phyloP scores from a whole-genome alignment of 2,888 invertebrate genomes.

The Bellardia pandia region DNA sequence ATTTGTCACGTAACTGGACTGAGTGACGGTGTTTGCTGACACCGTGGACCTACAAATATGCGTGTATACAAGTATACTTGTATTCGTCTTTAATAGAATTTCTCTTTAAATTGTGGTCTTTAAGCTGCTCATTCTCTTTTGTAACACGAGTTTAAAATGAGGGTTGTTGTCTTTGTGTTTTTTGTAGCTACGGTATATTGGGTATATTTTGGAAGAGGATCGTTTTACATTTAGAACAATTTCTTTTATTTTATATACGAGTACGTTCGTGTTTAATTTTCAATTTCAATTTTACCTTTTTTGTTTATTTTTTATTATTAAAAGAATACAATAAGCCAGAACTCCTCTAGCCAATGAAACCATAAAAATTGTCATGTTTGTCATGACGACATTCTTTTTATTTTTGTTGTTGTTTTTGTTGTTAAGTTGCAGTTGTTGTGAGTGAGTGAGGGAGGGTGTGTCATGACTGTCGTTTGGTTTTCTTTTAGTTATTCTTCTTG shows the following conservation, averaged over 20 bases:
- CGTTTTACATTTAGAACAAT: conserved; percentile 48
- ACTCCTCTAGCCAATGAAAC: conserved; percentile 59
- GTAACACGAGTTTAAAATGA: conserved; percentile 69
- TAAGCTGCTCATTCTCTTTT: conserved; percentile 43
- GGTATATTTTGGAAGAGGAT: conserved; percentile 23
- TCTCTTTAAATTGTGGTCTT: conserved; percentile 31
- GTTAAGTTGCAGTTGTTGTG: conserved; percentile 4
- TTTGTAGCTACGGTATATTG: neutral
- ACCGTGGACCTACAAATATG: conserved; percentile 23
- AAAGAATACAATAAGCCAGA: conserved; percentile 13
- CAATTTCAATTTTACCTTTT: conserved; percentile 4
- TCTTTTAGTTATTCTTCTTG: conserved; percentile 42
- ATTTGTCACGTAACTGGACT: conserved; percentile 68
- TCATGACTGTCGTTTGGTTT: neutral
- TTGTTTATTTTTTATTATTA: neutral
- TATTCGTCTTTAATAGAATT: conserved; percentile 2
- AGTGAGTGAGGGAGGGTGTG: conserved; percentile 55
- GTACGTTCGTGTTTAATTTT: conserved; percentile 38
- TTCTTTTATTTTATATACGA: conserved; percentile 4
- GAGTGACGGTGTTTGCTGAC: conserved; percentile 2
- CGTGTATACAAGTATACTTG: neutral
- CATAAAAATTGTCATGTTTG: conserved; percentile 61
- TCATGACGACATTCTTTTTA: conserved; percentile 22
- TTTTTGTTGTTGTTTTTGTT: neutral
- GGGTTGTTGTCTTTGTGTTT: conserved; percentile 39